These are phyloP conservation scores for Oreotrochilus melanogaster DNA, from an alignment of 2,113 vertebrate species.

Conservation along the genomic window DNA sequence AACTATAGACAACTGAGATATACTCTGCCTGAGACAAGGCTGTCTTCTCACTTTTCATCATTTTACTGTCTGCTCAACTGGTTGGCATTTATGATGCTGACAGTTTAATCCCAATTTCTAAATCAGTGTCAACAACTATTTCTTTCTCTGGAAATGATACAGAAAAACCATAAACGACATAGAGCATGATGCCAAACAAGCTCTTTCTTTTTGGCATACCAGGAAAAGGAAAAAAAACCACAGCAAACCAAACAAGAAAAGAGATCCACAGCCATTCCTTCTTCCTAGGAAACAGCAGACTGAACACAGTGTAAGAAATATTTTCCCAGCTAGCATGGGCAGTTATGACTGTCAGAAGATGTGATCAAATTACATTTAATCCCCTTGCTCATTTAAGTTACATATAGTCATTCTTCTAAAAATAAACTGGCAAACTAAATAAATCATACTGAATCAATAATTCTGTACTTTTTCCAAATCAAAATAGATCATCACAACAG, in stretches of 20 bases:
- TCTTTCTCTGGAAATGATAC: slow-evolving; percentile 60
- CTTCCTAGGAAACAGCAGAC: not conserved
- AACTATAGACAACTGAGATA: not conserved
- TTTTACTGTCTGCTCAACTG: slow-evolving; percentile 51
- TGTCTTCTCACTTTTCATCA: slow-evolving; percentile 55
- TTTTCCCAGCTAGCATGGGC: not conserved
- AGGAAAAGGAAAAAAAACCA: not conserved
- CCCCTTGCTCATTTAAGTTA: not conserved
- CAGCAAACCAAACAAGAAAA: not conserved
- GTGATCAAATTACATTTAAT: not conserved
- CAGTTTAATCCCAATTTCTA: slow-evolving; percentile 69
- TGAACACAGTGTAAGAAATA: not conserved
- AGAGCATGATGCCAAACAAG: not conserved
- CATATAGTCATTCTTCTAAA: not conserved
- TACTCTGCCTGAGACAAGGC: not conserved
- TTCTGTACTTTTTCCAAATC: not conserved
- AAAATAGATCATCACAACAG: not conserved
- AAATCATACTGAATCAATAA: not conserved
- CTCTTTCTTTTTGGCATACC: slow-evolving; percentile 8
- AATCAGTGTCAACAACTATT: slow-evolving; percentile 55
- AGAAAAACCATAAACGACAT: not conserved
- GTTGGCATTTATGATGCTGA: slow-evolving; percentile 35
- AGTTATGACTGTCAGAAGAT: not conserved
- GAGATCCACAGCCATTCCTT: not conserved
- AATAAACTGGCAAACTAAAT: not conserved